These are phyloP conservation scores for Colletes gigas DNA, from an alignment of 1,140 invertebrate genomes.

Conservation along the genomic window DNA sequence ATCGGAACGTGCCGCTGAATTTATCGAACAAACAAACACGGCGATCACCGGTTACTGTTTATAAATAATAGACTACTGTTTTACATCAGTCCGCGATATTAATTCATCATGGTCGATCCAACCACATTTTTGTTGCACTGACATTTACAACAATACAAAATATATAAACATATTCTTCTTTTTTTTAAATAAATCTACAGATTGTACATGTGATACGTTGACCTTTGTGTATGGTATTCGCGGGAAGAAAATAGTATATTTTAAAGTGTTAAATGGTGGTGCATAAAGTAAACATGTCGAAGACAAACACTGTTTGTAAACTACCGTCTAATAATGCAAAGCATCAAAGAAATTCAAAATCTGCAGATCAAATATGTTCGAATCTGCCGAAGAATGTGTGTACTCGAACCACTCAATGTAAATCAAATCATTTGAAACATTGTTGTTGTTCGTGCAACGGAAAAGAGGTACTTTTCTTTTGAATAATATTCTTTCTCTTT, in stretches of 20 bases:
- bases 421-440: constrained; percentile 5
- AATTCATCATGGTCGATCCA: background rate
- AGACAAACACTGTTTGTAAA: background rate
- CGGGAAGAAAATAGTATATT: background rate
- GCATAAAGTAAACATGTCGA: background rate
- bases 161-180: background rate
- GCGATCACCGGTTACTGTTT: constrained; percentile 9
- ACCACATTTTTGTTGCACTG: background rate
- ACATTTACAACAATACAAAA: background rate
- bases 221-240: too few species aligned
- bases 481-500: background rate
- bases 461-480: constrained; percentile 44
- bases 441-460: constrained; percentile 1
- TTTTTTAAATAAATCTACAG: too few species aligned
- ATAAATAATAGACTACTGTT: constrained; percentile 2
- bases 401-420: background rate
- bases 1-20: background rate
- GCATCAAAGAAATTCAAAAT: background rate
- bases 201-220: too few species aligned
- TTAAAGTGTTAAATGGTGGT: background rate
- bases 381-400: background rate
- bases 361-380: background rate
- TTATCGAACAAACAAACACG: constrained; percentile 41
- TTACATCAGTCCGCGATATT: background rate
- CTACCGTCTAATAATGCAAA: background rate